Percentiles rank a stretch among this genome's conserved stretches.
These are phyloP conservation scores for Caenorhabditis japonica DNA, from an alignment of 2,888 invertebrate genomes.

Conservation along the genomic window DNA sequence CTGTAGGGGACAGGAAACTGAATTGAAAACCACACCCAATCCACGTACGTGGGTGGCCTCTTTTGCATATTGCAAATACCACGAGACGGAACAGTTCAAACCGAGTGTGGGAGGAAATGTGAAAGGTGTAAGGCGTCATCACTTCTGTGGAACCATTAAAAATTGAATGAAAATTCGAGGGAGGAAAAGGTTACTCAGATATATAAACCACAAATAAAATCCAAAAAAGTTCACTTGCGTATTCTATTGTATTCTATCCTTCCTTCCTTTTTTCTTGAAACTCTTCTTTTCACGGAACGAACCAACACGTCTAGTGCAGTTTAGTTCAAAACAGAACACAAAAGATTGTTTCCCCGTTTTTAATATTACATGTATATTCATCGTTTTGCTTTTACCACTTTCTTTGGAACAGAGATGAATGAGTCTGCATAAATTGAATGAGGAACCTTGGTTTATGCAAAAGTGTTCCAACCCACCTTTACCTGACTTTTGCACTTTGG, in stretches of 20 bases:
- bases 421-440: conserved; percentile 35
- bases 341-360: not conserved
- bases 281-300: too few relatives aligned
- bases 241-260: not conserved
- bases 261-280: not conserved
- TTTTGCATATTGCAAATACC: conserved; percentile 38
- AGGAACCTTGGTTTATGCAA: conserved; percentile 17
- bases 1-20: too few relatives aligned
- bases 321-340: too few relatives aligned
- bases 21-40: conserved; percentile 43
- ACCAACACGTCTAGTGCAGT: too few relatives aligned
- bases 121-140: too few relatives aligned
- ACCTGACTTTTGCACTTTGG: too few relatives aligned
- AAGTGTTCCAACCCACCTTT: not conserved
- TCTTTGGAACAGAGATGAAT: conserved; percentile 13
- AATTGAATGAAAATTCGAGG: too few relatives aligned
- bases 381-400: conserved; percentile 25
- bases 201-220: not conserved
- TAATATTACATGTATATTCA: conserved; percentile 12
- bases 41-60: conserved; percentile 29
- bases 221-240: not conserved
- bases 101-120: conserved; percentile 3
- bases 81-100: conserved; percentile 38
- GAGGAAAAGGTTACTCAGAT: too few relatives aligned
- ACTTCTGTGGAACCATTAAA: too few relatives aligned